Conservation (phyloP, 53 echinoderm and acorn worm species). For the Actinopyga echinites region DNA sequence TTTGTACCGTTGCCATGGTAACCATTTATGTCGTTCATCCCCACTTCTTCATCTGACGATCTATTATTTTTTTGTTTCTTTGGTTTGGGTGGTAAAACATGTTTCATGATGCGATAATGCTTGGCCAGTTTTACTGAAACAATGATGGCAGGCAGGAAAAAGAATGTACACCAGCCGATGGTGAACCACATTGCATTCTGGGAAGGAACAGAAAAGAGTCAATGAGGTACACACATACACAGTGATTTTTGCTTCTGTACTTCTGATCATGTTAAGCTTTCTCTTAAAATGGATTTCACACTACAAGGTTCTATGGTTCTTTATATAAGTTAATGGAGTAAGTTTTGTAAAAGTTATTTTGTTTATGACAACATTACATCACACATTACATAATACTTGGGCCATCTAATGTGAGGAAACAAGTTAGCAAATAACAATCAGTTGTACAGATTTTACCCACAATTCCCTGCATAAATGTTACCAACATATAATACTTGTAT, state of each 20-base stretch:
- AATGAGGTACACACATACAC: too few species aligned
- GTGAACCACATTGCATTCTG: constrained; percentile 98
- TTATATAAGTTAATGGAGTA: too few species aligned
- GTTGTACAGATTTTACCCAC: too few species aligned
- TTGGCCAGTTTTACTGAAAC: constrained; percentile 94
- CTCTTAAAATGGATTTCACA: not conserved
- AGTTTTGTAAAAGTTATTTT: too few species aligned
- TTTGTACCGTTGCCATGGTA: not conserved
- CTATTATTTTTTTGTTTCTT: constrained; percentile 64
- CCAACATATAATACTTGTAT: too few species aligned
- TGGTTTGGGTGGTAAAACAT: constrained; percentile 58
- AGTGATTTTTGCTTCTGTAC: too few species aligned
- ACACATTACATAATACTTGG: too few species aligned
- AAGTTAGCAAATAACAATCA: too few species aligned
- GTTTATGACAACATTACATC: too few species aligned
- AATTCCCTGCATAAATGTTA: too few species aligned
- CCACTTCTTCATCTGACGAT: constrained; percentile 59
- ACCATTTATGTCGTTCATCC: constrained; percentile 69
- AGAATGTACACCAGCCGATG: constrained; percentile 93
- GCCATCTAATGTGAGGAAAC: too few species aligned
- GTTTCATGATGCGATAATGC: constrained; percentile 95
- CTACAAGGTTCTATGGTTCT: too few species aligned
- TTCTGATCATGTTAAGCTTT: not conserved
- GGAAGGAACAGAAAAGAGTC: not conserved
- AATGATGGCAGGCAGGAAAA: constrained; percentile 81